Conservation (phyloP, 2,797 vertebrate genomes). For the Chromis chromis region DNA sequence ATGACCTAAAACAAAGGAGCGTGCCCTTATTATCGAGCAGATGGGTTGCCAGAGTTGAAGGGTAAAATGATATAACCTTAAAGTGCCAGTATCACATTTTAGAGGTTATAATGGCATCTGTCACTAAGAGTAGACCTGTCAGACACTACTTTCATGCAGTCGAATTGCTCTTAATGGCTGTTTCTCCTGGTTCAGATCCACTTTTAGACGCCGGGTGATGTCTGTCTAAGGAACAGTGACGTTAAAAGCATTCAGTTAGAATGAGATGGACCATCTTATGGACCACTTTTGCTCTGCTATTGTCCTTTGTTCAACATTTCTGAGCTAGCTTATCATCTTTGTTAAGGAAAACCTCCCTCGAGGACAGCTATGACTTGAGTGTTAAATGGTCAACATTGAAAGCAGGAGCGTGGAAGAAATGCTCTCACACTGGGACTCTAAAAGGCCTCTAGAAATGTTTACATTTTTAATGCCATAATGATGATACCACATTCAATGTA, state of each 20-base stretch:
- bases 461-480: constrained; percentile 87
- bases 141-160: constrained; percentile 82
- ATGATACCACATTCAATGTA: constrained; percentile 81
- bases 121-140: constrained; percentile 85
- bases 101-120: constrained; percentile 87
- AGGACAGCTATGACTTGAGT: constrained; percentile 62
- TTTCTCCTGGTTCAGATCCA: constrained; percentile 79
- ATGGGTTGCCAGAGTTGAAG: constrained; percentile 76
- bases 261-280: constrained; percentile 60
- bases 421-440: constrained; percentile 70
- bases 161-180: constrained; percentile 85
- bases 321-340: constrained; percentile 69
- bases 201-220: constrained; percentile 74
- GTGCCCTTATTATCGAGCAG: constrained; percentile 63
- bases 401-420: constrained; percentile 69
- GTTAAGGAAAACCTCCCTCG: constrained; percentile 63
- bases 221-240: constrained; percentile 71
- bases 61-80: constrained; percentile 85
- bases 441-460: constrained; percentile 80
- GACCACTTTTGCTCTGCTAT: constrained; percentile 51
- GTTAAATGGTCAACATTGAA: constrained; percentile 75
- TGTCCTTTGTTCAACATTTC: constrained; percentile 63
- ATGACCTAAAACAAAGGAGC: constrained; percentile 64
- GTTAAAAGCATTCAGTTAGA: constrained; percentile 74
- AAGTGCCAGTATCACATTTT: constrained; percentile 86